Evolutionary conservation across 1,140 invertebrate genomes (phyloP), one percentile per base, ranked within the genome.

Genomic region (Procambarus clarkii): DNA sequence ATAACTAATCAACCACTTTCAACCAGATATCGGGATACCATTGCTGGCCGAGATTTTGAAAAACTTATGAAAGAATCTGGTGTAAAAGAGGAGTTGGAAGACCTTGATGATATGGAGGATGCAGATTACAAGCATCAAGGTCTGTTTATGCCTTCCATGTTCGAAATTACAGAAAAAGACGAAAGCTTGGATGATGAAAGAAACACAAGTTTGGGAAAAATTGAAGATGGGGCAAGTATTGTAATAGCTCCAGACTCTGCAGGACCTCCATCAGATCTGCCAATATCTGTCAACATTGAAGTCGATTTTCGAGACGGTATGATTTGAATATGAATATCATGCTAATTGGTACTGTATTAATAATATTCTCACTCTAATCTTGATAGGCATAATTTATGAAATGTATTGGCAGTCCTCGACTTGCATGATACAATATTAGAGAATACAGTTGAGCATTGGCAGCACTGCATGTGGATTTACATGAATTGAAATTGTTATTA

Each of bases 281-380:
- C 92, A 24, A 80, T 92, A 11, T 90, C 92, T 34, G 89, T 92
- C 48, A 92, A 92, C 46, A 92, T 92, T 69, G 92, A 92, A 60
- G 89, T 92, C 34, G 74, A 91, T 60, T 91, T 91, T 46, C 89
- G 86, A 54, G 88, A 82, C 24, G 89, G 89, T 91, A 83, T 50
- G 88, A 77, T 46, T 34, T 46, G 44, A 74, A 46, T 3, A 46
- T 71, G 21, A n/a, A 18, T n/a, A 21, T 71, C 24, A 48, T 1
- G 34, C 34, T 34, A 64, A 18, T 2, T 3, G 11, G 18, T 21
- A 34, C 24, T 58, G 34, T 34, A 34, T 34, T 34, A 34, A 34
- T 34, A 34, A 34, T 34, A 34, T 34, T 34, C 34, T 34, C 34
- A 34, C 34, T 34, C 34, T 34, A 34, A 34, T 34, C 34, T 34